Evolutionary conservation across 2,888 invertebrate genomes (phyloP).

Genomic region (Hypena proboscidalis): DNA sequence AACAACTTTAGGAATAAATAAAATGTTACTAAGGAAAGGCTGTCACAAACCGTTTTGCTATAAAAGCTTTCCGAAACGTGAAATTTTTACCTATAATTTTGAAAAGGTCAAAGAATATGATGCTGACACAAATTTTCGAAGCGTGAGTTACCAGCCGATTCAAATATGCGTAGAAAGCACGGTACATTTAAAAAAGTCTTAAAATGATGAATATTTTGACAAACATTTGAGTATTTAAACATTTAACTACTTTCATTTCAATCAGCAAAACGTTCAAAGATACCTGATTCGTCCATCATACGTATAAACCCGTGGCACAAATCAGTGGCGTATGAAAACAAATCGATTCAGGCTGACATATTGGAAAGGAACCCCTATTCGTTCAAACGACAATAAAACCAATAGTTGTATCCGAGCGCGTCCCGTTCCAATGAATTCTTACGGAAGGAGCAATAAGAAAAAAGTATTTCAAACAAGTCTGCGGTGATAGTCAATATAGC

Average conservation of each 20-base stretch:
- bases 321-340: constrained; percentile 53
- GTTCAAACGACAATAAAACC: constrained; percentile 57
- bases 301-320: constrained; percentile 39
- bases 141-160: too few species aligned
- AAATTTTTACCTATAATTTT: too few species aligned
- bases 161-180: too few species aligned
- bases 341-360: constrained; percentile 51
- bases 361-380: constrained; percentile 49
- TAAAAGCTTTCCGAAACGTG: constrained; percentile 35
- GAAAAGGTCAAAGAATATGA: too few species aligned
- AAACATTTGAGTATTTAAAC: too few species aligned
- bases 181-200: too few species aligned
- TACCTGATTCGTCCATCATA: constrained; percentile 38
- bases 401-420: constrained; percentile 57
- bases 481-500: constrained; percentile 62
- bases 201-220: too few species aligned
- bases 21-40: constrained; percentile 32
- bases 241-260: too few species aligned
- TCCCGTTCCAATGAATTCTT: constrained; percentile 58
- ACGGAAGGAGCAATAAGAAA: constrained; percentile 62
- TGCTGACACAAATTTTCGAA: too few species aligned
- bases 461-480: constrained; percentile 54
- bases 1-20: constrained; percentile 48
- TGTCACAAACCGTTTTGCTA: constrained; percentile 34
- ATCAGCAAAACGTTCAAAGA: too few species aligned